Base-by-base conservation (phyloP, 2,113 vertebrate species). In the Syngnathoides biaculeatus region DNA sequence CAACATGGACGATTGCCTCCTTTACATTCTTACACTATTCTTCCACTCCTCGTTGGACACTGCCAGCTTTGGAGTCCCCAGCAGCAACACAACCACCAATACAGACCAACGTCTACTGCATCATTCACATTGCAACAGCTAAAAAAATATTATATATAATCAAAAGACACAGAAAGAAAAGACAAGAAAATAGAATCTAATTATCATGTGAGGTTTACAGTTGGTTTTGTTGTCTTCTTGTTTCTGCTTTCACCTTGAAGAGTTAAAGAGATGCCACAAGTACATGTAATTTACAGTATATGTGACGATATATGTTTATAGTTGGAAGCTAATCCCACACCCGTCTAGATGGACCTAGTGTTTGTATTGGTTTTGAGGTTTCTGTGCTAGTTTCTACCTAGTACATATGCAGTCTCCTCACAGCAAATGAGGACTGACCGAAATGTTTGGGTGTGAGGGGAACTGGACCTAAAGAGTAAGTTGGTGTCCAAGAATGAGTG, bases 261-360 rank as follows among this genome's bases (percentile, higher is more conserved):
- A 81, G 70, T 81, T 80, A 82, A 70, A 80, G 81, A 78, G 63
- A 78, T 75, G 67, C 75, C 73, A 77, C 59, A 80, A 40, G 73
- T 43, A 65, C 61, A 70, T 83, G 30, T 35, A 35, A 35, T 35
- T 35, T 35, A 35, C 30, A 35, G 84, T 87, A 87, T 65, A 84
- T 82, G 84, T 89, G 84, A 87, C 88, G 81, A 89, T 87, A 84
- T 79, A 68, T 85, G 87, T 90, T 88, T 83, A 89, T 87, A 85
- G 77, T 79, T 30, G 82, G 83, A 79, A 72, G 73, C 71, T 79
- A 68, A 74, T 83, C 72, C 80, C 79, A 65, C 75, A 81, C 76
- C 72, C 62, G 65, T 87, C 81, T 85, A 89, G 81, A 83, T 86
- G 86, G 86, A 90, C 83, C 79, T 86, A 88, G 88, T 24, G 78